Base-by-base conservation (phyloP, 2,888 invertebrate species). In the Lydus trimaculatus region DNA sequence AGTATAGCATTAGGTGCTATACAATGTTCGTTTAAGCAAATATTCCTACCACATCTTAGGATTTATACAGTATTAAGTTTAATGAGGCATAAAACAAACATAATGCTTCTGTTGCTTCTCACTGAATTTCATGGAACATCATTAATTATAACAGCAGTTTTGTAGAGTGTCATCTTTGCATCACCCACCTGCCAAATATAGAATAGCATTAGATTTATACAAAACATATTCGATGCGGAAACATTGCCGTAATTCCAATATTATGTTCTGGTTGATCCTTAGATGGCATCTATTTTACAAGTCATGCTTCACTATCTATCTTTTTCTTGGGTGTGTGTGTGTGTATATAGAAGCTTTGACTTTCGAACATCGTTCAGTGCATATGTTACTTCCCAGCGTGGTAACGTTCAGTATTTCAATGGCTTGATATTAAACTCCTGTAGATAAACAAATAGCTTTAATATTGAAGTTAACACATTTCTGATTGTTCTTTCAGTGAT, bases 381-480 rank as follows among this genome's bases (percentile, higher is more conserved):
- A 79, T 78, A 75, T 80, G 81, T 76, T 78, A 75, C 78, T 77
- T 73, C 73, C 60, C 63, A 65, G 73, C 75, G 73, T 63, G 76
- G 70, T 73, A 72, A 72, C 77, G 76, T 77, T 77, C 78, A 79
- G 78, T 76, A 73, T 61, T 43, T 65, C 66, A 76, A 43, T 75
- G 73, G 74, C 75, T 67, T 68, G 76, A 78, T 77, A 77, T 79
- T 77, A 78, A 76, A 73, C 77, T 63, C 76, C 78, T 72, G 71
- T 64, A 70, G 78, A 74, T 74, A 74, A 78, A 78, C 78, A 79
- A 80, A 80, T 80, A 75, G 78, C 78, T 75, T 76, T 78, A 79
- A 80, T 77, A 79, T 78, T 74, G 77, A 75, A 79, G 75, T 77
- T 78, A 80, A 79, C 78, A 76, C 74, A 72, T 77, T 78, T 77